Conservation (phyloP, 2,113 vertebrate species). For the Clarias macrocephalus region DNA sequence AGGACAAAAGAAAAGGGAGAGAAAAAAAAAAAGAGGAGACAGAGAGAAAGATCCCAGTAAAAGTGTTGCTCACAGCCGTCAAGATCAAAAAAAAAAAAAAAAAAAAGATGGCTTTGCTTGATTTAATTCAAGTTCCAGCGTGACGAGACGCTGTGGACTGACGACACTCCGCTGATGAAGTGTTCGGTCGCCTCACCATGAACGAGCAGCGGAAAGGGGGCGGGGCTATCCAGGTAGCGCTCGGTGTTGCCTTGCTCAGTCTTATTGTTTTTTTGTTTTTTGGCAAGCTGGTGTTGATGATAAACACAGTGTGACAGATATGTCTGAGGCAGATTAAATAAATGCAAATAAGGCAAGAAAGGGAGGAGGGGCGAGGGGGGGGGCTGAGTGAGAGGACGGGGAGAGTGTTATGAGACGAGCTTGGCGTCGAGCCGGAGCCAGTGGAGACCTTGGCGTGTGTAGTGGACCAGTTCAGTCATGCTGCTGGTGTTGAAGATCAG, state of each 20-base stretch:
- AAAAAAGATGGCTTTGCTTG: slow-evolving; percentile 60
- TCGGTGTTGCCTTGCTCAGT: slow-evolving; percentile 53
- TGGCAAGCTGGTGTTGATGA: slow-evolving; percentile 77
- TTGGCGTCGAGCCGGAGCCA: slow-evolving; percentile 97
- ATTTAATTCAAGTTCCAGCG: slow-evolving; percentile 9
- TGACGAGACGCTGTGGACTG: slow-evolving; percentile 54
- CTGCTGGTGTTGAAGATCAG: slow-evolving; percentile 97
- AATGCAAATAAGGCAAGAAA: not conserved
- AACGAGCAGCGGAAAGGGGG: not conserved
- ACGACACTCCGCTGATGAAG: slow-evolving; percentile 33
- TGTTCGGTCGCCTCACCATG: slow-evolving; percentile 8
- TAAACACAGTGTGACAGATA: slow-evolving; percentile 85
- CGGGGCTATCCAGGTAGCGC: not conserved
- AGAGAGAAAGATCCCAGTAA: slow-evolving; percentile 32
- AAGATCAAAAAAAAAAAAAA: slow-evolving; percentile 12
- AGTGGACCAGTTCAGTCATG: slow-evolving; percentile 98
- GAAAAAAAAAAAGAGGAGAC: slow-evolving; percentile 25
- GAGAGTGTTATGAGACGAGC: slow-evolving; percentile 71
- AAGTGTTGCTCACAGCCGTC: slow-evolving; percentile 41
- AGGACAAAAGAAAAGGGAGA: slow-evolving; percentile 43
- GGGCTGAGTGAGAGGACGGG: not conserved
- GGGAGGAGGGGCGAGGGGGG: not conserved
- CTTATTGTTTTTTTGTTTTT: slow-evolving; percentile 57
- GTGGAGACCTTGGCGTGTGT: slow-evolving; percentile 94
- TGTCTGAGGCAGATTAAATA: slow-evolving; percentile 64